Conservation (phyloP, 1,140 invertebrate genomes). For the Saccostrea echinata region DNA sequence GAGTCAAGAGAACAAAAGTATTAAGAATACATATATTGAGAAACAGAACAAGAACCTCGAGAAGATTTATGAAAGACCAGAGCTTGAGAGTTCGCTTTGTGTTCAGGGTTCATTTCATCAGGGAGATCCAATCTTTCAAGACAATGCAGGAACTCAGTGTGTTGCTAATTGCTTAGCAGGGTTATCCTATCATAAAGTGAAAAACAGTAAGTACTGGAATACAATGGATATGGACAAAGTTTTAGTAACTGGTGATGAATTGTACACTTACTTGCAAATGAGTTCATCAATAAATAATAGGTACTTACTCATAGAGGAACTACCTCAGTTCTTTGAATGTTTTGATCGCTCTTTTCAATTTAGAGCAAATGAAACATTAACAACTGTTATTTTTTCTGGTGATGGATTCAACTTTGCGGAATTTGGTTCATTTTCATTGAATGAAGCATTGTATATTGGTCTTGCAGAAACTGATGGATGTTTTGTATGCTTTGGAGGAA, state of each 20-base stretch:
- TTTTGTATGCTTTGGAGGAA: not conserved
- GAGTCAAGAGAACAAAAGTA: too few species aligned
- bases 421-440: not conserved
- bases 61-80: not conserved
- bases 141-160: slow-evolving; percentile 29
- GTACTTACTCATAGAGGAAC: not conserved
- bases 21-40: not conserved
- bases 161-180: slow-evolving; percentile 2
- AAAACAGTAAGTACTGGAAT: not conserved
- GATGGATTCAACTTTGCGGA: not conserved
- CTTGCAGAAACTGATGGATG: not conserved
- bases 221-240: slow-evolving; percentile 14
- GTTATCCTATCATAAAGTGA: not conserved
- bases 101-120: slow-evolving; percentile 18
- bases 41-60: not conserved
- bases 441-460: not conserved
- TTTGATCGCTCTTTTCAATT: not conserved
- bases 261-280: not conserved
- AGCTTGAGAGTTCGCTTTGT: not conserved
- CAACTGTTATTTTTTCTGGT: not conserved
- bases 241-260: slow-evolving; percentile 10
- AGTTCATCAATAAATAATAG: not conserved
- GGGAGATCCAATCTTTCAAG: not conserved
- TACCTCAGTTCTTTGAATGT: slow-evolving; percentile 19
- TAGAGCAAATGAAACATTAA: not conserved